phyloP scores from a whole-genome alignment of 2,888 invertebrate species.

The Apeira syringaria region DNA sequence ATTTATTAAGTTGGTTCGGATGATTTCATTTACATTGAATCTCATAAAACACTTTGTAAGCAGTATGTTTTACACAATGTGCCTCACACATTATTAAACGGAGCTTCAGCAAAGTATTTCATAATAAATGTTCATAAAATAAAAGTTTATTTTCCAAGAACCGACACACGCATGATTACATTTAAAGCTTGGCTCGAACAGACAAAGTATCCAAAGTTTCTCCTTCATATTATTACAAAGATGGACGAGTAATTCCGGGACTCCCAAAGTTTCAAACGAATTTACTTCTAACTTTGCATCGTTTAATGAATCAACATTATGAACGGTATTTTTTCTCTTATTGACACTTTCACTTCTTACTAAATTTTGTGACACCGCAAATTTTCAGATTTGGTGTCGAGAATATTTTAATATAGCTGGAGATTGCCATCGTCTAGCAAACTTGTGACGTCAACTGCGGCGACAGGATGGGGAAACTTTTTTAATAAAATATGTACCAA shows the following conservation, averaged over 20 bases:
- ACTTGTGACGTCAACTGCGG: slow-evolving; percentile 51
- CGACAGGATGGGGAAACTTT: slow-evolving; percentile 63
- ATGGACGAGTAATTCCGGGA: slow-evolving; percentile 49
- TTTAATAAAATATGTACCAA: slow-evolving; percentile 69
- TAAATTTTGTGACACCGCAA: slow-evolving; percentile 24
- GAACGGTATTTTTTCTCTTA: slow-evolving; percentile 35
- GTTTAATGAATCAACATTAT: slow-evolving; percentile 56
- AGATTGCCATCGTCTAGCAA: slow-evolving; percentile 43
- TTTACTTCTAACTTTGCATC: slow-evolving; percentile 35
- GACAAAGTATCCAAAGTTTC: slow-evolving; percentile 30
- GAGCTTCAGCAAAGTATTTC: slow-evolving; percentile 24
- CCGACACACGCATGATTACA: slow-evolving; percentile 37
- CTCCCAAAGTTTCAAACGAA: slow-evolving; percentile 47
- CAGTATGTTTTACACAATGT: slow-evolving; percentile 21
- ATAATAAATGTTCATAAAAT: slow-evolving; percentile 29
- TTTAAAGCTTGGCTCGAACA: slow-evolving; percentile 27
- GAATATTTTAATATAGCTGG: slow-evolving; percentile 64
- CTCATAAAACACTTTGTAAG: slow-evolving; percentile 28
- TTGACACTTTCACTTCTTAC: slow-evolving; percentile 39
- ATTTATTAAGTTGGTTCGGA: slow-evolving; percentile 6
- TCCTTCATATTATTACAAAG: slow-evolving; percentile 38
- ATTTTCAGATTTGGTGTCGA: slow-evolving; percentile 43
- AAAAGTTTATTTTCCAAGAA: slow-evolving; percentile 32
- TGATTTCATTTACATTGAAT: slow-evolving; percentile 12
- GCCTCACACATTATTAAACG: slow-evolving; percentile 19